Conservation (phyloP, 2,888 invertebrate species). For the Xylocampa areola region DNA sequence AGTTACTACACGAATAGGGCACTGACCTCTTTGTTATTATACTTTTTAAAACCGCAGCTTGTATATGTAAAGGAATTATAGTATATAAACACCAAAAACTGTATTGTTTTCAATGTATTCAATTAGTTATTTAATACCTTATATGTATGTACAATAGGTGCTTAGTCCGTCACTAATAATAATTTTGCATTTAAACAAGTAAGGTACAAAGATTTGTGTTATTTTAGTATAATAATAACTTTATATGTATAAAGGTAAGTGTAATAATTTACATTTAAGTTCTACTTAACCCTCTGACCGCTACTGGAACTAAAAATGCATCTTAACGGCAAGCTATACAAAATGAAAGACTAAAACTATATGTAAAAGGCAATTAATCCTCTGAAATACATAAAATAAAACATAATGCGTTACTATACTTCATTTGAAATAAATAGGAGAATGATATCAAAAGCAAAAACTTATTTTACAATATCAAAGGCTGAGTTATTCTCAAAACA, state of each 20-base stretch:
- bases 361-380: too few species aligned
- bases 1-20: too few species aligned
- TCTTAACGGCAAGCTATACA: conserved; percentile 10
- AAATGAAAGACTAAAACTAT: background rate
- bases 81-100: conserved; percentile 32
- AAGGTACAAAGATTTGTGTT: conserved; percentile 51
- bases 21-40: too few species aligned
- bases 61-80: conserved; percentile 14
- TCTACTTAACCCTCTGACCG: background rate
- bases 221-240: background rate
- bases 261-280: conserved; percentile 14
- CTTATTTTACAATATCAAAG: too few species aligned
- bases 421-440: too few species aligned
- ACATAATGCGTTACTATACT: too few species aligned
- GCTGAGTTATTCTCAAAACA: too few species aligned
- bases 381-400: too few species aligned
- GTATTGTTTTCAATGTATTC: conserved; percentile 21
- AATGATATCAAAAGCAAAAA: too few species aligned
- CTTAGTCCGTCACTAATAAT: conserved; percentile 37
- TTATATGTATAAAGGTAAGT: conserved; percentile 1
- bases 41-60: too few species aligned
- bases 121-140: conserved; percentile 1
- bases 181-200: conserved; percentile 54
- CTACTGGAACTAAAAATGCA: background rate
- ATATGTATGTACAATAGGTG: conserved; percentile 34